phyloP scores from a whole-genome alignment of 2,797 vertebrate species.

The Acropternis orthonyx region DNA sequence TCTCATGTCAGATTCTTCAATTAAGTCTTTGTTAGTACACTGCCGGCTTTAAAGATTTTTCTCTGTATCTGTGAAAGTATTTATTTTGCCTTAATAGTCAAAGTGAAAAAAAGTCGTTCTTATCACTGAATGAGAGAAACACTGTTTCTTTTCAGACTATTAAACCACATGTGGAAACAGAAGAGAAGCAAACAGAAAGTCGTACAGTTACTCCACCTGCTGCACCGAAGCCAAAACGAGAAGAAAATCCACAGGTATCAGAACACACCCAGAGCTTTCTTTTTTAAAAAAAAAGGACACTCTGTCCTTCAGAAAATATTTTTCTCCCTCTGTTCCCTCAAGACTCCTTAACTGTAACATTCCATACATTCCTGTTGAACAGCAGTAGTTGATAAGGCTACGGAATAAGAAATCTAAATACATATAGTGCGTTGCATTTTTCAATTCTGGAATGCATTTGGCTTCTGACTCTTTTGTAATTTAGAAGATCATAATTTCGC shows the following conservation, averaged over 20 bases:
- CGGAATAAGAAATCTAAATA: background rate
- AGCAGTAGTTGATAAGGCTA: background rate
- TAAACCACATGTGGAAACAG: constrained; percentile 86
- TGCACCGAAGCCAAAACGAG: constrained; percentile 88
- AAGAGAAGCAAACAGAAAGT: constrained; percentile 84
- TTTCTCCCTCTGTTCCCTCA: background rate
- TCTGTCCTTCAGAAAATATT: background rate
- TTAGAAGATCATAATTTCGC: background rate
- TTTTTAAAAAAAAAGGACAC: background rate
- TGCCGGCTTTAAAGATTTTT: background rate
- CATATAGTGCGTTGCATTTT: background rate
- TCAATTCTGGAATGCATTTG: background rate
- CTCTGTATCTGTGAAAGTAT: background rate
- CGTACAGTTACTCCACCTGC: constrained; percentile 82
- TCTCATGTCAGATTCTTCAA: background rate
- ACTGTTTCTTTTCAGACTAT: constrained; percentile 82
- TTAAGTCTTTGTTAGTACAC: constrained; percentile 12
- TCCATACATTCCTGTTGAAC: background rate
- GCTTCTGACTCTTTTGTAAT: background rate
- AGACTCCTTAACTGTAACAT: background rate
- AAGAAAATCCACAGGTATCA: constrained; percentile 94
- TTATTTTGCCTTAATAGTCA: constrained; percentile 19
- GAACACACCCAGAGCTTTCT: background rate
- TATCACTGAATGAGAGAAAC: constrained; percentile 17
- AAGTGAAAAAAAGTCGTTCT: constrained; percentile 29